A percentile compares a stretch with the other conserved stretches of the same genome.
These are phyloP conservation scores for Oncorhynchus nerka DNA, from an alignment of 2,113 vertebrate genomes.

Conservation along the genomic window DNA sequence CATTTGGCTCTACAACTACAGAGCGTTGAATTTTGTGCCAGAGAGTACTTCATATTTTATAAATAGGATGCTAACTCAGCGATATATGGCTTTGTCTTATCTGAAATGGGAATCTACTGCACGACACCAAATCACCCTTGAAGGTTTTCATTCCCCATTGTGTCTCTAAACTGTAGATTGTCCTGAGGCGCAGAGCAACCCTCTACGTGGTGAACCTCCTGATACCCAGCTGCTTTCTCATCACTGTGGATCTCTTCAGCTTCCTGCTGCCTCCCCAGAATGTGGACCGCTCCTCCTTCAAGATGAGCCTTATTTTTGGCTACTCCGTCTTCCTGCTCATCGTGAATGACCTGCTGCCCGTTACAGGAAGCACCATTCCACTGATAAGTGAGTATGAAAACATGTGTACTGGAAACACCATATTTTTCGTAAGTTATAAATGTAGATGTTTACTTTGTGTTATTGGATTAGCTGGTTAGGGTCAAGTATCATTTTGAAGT, in stretches of 20 bases:
- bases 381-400: conserved; percentile 63
- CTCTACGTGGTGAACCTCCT: conserved; percentile 76
- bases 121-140: not conserved
- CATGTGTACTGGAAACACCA: not conserved
- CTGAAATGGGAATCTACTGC: not conserved
- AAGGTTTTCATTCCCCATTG: not conserved
- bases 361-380: conserved; percentile 65
- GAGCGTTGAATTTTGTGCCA: not conserved
- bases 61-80: too few relatives aligned
- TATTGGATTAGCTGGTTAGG: not conserved
- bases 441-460: not conserved
- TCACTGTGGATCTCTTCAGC: conserved; percentile 75
- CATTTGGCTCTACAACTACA: not conserved
- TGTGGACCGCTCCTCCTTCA: conserved; percentile 70
- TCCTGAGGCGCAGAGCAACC: conserved; percentile 59
- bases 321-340: conserved; percentile 79
- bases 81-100: too few relatives aligned
- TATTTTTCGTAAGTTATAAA: not conserved
- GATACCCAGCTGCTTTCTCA: conserved; percentile 75
- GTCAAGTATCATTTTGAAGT: too few relatives aligned
- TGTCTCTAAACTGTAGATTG: conserved; percentile 40
- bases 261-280: conserved; percentile 75
- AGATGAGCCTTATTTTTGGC: conserved; percentile 80
- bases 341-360: conserved; percentile 75
- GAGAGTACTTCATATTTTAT: not conserved